Evolutionary conservation across 2,113 vertebrate species (phyloP), one percentile per base, ranked within the genome.

Genomic region (human): DNA sequence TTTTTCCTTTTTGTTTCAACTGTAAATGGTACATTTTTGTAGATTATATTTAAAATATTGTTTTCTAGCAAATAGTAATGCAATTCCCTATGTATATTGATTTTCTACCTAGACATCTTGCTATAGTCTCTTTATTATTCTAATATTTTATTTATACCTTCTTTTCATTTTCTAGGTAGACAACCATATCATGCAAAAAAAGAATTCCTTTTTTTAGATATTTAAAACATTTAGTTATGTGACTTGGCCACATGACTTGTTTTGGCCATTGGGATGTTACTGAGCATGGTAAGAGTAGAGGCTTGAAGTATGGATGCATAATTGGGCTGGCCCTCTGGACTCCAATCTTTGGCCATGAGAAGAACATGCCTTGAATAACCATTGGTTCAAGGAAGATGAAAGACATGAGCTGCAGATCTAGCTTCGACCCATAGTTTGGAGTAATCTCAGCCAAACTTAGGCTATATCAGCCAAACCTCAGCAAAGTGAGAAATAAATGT

Each of bases 401-500:
- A 94, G 82, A 94, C 40, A 70, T 20, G 52, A 86, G 57, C 30
- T 82, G 35, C 17, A 43, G 50, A 72, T 89, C 38, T 92, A 48
- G n/a, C 48, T 75, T 75, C 25, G 89, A 27, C 23, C 35, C 72
- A 75, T 30, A 76, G 23, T 27, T 94, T 96, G 79, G 32, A 91
- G 85, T n/a, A 90, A 90, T 61, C 61, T 27, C 84, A 82, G 27
- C 20, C 59, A 92, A 90, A 12, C 64, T 64, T n/a, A 81, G 45
- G 8, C 55, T 89, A 18, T 81, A 64, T 82, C 73, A 70, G 72
- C n/a, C 80, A 98, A 92, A 96, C 64, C 64, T 97, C 64, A 93
- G 86, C 16, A 92, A 92, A 95, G 59, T 95, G 40, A 96, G 86
- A 95, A 93, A 93, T 83, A 86, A 86, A 80, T 83, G 61, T 57